Conservation (phyloP, 1,140 invertebrate species). For the Chlorops oryzae region DNA sequence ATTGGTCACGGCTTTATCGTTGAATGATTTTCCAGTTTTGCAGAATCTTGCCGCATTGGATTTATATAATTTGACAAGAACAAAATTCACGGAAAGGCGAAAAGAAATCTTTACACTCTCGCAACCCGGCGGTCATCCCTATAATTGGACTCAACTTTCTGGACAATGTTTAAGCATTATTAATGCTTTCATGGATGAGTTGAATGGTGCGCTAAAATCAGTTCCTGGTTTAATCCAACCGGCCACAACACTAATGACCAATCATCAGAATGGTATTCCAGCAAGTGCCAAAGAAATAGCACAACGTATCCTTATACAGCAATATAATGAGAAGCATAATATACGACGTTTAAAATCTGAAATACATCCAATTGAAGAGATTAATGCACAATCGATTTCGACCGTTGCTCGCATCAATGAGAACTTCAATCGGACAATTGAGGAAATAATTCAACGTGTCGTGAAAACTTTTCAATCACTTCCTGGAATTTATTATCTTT, state of each 20-base stretch:
- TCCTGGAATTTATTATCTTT: slow-evolving; percentile 63
- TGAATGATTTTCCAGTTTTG: slow-evolving; percentile 56
- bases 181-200: slow-evolving; percentile 56
- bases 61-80: slow-evolving; percentile 54
- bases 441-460: slow-evolving; percentile 30
- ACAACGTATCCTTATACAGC: slow-evolving; percentile 36
- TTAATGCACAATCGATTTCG: not conserved
- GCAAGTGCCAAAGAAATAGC: slow-evolving; percentile 26
- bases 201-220: slow-evolving; percentile 49
- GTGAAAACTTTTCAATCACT: slow-evolving; percentile 49
- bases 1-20: slow-evolving; percentile 54
- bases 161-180: slow-evolving; percentile 56
- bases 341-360: slow-evolving; percentile 32
- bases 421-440: slow-evolving; percentile 45
- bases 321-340: slow-evolving; percentile 49
- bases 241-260: slow-evolving; percentile 4
- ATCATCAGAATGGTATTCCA: too few species aligned
- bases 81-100: slow-evolving; percentile 54
- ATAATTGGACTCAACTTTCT: slow-evolving; percentile 68
- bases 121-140: slow-evolving; percentile 67
- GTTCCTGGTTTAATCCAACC: too few species aligned
- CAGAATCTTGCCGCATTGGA: slow-evolving; percentile 66
- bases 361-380: slow-evolving; percentile 7
- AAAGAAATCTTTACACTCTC: slow-evolving; percentile 62
- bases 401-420: slow-evolving; percentile 35